These are phyloP conservation scores for Drosophila suboccidentalis DNA, from an alignment of 2,888 invertebrate species.

Conservation along the genomic window DNA sequence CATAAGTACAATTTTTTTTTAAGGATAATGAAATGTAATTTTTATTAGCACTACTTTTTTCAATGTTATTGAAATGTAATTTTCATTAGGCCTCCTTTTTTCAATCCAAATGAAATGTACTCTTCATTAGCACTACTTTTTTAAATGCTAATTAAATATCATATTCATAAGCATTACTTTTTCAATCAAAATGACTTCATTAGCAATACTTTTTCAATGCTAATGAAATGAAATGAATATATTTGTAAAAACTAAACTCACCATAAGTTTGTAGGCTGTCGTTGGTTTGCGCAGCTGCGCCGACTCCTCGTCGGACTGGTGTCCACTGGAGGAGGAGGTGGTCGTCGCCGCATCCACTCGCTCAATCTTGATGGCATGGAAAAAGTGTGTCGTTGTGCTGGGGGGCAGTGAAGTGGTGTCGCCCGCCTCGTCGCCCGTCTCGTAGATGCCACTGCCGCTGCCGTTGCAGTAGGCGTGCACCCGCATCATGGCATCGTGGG, in stretches of 20 bases:
- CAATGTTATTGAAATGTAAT: too few relatives aligned
- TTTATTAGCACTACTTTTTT: too few relatives aligned
- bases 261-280: conserved; percentile 87
- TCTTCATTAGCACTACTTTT: too few relatives aligned
- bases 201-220: too few relatives aligned
- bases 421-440: conserved; percentile 52
- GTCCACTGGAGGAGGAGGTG: conserved; percentile 44
- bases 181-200: too few relatives aligned
- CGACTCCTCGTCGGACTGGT: conserved; percentile 72
- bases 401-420: conserved; percentile 49
- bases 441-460: conserved; percentile 76
- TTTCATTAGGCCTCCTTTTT: too few relatives aligned
- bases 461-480: conserved; percentile 82
- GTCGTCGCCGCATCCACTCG: conserved; percentile 60
- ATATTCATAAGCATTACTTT: too few relatives aligned
- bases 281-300: conserved; percentile 78
- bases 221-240: too few relatives aligned
- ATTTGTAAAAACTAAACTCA: conserved; percentile 84
- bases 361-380: conserved; percentile 78
- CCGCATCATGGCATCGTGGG: conserved; percentile 79
- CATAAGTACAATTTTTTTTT: too few relatives aligned
- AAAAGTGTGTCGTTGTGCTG: conserved; percentile 65
- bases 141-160: too few relatives aligned
- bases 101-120: too few relatives aligned
- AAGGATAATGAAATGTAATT: too few relatives aligned